Evolutionary conservation across 2,888 invertebrate species (phyloP).

Genomic region (Ellobium chinense): DNA sequence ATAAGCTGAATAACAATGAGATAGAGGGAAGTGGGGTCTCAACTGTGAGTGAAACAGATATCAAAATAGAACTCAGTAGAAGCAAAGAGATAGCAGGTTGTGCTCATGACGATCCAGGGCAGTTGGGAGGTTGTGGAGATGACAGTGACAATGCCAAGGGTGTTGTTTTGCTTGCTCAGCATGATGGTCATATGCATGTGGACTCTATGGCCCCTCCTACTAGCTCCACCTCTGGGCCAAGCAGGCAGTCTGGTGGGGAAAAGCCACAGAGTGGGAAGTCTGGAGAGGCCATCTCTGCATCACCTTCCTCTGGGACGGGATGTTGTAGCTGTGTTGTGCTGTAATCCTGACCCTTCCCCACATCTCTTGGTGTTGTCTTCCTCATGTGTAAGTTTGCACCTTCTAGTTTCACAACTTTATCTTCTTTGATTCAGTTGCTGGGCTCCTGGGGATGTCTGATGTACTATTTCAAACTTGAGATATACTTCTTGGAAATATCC

Average conservation of each 20-base stretch:
- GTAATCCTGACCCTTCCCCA: not conserved
- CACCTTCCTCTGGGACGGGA: conserved; percentile 26
- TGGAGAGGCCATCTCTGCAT: conserved; percentile 1
- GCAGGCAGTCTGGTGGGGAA: conserved; percentile 12
- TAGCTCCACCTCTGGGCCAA: conserved; percentile 1
- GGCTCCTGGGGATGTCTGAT: too few species aligned
- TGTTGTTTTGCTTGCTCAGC: conserved; percentile 40
- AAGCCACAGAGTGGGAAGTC: conserved; percentile 23
- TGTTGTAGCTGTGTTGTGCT: conserved; percentile 47
- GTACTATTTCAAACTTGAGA: too few species aligned
- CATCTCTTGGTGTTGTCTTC: conserved; percentile 34
- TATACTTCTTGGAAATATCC: too few species aligned
- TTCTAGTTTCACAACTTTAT: not conserved
- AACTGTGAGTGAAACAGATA: not conserved
- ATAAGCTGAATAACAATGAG: not conserved
- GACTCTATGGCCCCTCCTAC: conserved; percentile 14
- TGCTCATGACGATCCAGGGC: not conserved
- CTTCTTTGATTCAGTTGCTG: too few species aligned
- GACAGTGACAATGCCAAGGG: not conserved
- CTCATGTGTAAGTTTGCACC: conserved; percentile 35
- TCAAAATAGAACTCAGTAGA: not conserved
- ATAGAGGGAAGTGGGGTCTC: not conserved
- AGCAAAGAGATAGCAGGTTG: not conserved
- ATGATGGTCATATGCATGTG: conserved; percentile 32
- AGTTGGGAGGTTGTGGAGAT: conserved; percentile 29